These are phyloP conservation scores for Diaphora mendica DNA, from an alignment of 2,888 invertebrate species.

Conservation along the genomic window DNA sequence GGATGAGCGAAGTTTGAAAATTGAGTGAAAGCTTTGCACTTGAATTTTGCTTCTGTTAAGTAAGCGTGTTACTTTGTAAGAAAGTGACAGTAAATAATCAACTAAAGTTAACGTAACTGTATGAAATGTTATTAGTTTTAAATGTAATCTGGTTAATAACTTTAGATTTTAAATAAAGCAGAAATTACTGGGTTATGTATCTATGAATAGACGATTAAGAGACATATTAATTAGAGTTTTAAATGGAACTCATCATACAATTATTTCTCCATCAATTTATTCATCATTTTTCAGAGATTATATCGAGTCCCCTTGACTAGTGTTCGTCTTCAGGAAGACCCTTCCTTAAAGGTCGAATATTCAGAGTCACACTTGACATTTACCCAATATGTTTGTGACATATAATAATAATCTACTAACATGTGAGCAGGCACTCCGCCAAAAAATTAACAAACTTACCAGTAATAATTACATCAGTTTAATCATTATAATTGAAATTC, in stretches of 20 bases:
- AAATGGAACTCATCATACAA: no score
- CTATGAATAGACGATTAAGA: background rate
- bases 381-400: slow-evolving; percentile 16
- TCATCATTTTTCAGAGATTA: no score
- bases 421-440: slow-evolving; percentile 44
- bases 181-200: background rate
- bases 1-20: slow-evolving; percentile 6
- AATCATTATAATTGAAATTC: slow-evolving; percentile 43
- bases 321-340: no score
- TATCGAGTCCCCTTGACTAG: no score
- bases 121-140: background rate
- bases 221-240: background rate
- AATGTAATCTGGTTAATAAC: background rate
- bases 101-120: background rate
- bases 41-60: background rate
- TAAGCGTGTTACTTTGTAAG: background rate
- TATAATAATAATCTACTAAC: slow-evolving; percentile 40
- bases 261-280: no score
- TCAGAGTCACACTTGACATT: no score
- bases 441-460: slow-evolving; percentile 31
- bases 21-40: slow-evolving; percentile 9
- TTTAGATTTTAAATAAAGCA: background rate
- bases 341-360: no score
- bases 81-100: slow-evolving; percentile 20
- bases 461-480: slow-evolving; percentile 39